Percentiles rank a stretch among this genome's conserved stretches.
Evolutionary conservation across 2,113 vertebrate genomes (phyloP).

Genomic region (Ceyx margarethae): DNA sequence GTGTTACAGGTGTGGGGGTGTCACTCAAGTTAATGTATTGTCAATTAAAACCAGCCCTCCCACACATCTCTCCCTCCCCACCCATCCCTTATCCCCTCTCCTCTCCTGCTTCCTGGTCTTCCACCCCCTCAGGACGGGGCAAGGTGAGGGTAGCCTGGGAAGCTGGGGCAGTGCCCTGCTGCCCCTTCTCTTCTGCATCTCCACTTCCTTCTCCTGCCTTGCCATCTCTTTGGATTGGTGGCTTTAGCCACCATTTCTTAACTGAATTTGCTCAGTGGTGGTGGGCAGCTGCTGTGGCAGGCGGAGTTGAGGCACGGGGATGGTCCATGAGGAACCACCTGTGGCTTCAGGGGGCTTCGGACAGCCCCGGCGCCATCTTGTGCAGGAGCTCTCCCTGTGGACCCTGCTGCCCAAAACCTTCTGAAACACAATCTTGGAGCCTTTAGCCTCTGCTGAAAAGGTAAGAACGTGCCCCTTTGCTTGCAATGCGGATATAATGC

Average conservation of each 20-base stretch:
- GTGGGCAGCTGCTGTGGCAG: background rate
- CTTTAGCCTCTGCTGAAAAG: background rate
- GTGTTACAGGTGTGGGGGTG: background rate
- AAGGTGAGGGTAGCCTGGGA: too few relatives aligned
- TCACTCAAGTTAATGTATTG: background rate
- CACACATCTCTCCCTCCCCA: background rate
- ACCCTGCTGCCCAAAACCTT: rapidly evolving
- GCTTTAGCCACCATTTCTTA: background rate
- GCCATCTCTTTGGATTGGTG: background rate
- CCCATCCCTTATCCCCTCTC: background rate
- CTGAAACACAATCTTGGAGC: background rate
- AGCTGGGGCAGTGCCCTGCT: background rate
- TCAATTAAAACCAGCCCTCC: background rate
- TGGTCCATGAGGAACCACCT: rapidly evolving
- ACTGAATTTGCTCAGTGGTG: rapidly evolving
- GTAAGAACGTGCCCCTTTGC: background rate
- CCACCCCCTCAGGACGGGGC: background rate
- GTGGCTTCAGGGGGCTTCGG: background rate
- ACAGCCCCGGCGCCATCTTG: background rate
- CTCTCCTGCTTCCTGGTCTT: background rate
- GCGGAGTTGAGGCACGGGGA: rapidly evolving
- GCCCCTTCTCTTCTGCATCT: background rate
- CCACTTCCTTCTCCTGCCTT: background rate
- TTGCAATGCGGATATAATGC: background rate
- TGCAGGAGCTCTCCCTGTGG: background rate